Percentiles rank a stretch among this genome's conserved stretches.
These are phyloP conservation scores for Ctenopoma kingsleyae DNA, from an alignment of 2,797 vertebrate genomes.

Conservation along the genomic window DNA sequence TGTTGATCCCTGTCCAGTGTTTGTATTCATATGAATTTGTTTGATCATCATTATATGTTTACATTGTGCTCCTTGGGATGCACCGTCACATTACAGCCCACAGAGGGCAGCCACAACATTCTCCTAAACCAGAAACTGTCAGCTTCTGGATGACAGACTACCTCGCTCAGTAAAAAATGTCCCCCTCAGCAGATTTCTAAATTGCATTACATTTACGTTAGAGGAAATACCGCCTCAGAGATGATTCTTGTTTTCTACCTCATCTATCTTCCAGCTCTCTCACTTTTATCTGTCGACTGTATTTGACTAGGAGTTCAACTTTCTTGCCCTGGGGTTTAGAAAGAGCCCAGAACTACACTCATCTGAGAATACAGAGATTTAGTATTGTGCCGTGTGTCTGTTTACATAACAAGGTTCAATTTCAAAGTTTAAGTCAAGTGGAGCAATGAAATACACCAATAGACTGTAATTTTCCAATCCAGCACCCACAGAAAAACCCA, in stretches of 20 bases:
- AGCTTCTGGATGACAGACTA: constrained; percentile 70
- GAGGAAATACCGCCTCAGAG: constrained; percentile 67
- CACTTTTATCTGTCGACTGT: constrained; percentile 65
- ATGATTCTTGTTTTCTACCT: constrained; percentile 74
- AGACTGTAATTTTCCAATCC: not conserved
- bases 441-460: not conserved
- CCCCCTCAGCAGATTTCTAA: constrained; percentile 79
- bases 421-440: constrained; percentile 17
- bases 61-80: constrained; percentile 35
- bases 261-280: constrained; percentile 70
- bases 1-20: too few species aligned
- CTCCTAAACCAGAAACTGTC: constrained; percentile 51
- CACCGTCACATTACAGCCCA: constrained; percentile 44
- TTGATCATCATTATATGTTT: too few species aligned
- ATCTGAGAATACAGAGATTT: constrained; percentile 33
- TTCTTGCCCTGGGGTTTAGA: constrained; percentile 47
- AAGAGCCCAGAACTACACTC: constrained; percentile 32
- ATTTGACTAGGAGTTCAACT: constrained; percentile 66
- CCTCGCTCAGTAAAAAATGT: constrained; percentile 69
- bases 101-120: constrained; percentile 75
- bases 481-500: not conserved
- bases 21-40: too few species aligned
- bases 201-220: constrained; percentile 82
- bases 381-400: constrained; percentile 21
- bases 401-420: constrained; percentile 44